Evolutionary conservation across 2,888 invertebrate genomes (phyloP), one percentile per base, ranked within the genome.

Genomic region (Cerastis leucographa): DNA sequence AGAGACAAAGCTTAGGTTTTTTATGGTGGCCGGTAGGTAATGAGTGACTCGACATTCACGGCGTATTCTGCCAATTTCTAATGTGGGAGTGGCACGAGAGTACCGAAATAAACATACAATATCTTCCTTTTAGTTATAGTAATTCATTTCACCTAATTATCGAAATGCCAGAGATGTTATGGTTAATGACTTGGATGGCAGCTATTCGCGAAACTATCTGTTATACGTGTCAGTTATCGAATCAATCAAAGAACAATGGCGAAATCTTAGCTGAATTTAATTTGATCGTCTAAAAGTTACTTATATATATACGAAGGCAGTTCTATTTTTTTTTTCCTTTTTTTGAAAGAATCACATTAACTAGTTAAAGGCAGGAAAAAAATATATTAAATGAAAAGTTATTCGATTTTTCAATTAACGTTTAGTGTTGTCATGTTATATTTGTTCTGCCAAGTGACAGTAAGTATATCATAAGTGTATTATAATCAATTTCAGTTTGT

Each of bases 1-100:
- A 77, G 85, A 72, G 40, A 29, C 46, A 59, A 65, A 66, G 51
- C 12, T 67, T 56, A 8, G 25, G 25, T 54, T 62, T 29, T 76
- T 64, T 29, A 78, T 74, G 71, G 71, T 72, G 42, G 5, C 42
- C 42, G 46, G 64, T 78, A 65, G 46, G 64, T 78, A 65, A 74
- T 74, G 69, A 64, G 66, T 51, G 40, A 67, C 56, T 71, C 66
- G 46, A 66, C 70, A 74, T 83, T 74, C 83, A 44, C 69, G 77
- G 46, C 69, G 74, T 71, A 62, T 81, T 85, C 84, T 85, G 83
- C 78, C 84, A 84, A 85, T 72, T 78, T 82, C 71, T 70, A 61
- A 67, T 29, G 78, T 83, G 86, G 71, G 83, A 54, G 69, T 67
- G 83, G 62, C 83, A 85, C 83, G 85, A 78, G 74, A 66, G 40